These are phyloP conservation scores for Hormiphora californensis DNA, from an alignment of 37 sponge, comb jelly and placozoan genomes.

Conservation along the genomic window DNA sequence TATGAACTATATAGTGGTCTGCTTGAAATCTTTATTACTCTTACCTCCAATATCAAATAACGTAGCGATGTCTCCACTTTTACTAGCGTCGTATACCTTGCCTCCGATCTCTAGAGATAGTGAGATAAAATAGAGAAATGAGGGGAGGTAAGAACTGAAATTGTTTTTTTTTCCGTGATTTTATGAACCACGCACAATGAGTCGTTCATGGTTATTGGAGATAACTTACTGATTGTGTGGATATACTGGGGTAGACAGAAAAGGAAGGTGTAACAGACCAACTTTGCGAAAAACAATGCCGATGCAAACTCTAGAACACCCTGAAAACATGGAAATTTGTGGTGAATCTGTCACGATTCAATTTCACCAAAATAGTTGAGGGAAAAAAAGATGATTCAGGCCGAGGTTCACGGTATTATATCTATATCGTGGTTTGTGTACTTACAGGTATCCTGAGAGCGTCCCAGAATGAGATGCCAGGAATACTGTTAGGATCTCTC, in stretches of 20 bases:
- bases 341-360: no score
- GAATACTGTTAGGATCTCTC: conserved; percentile 28
- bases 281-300: conserved; percentile 82
- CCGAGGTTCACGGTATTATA: no score
- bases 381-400: no score
- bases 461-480: conserved; percentile 19
- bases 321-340: neutral
- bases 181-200: no score
- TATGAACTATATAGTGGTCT: no score
- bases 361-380: no score
- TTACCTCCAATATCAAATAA: conserved; percentile 40
- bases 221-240: conserved; percentile 10
- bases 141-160: no score
- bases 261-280: conserved; percentile 79
- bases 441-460: conserved; percentile 14
- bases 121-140: neutral
- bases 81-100: neutral
- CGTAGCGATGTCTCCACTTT: conserved; percentile 32
- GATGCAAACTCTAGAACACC: conserved; percentile 85
- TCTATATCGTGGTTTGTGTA: neutral
- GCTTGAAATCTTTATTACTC: no score
- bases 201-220: neutral
- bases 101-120: neutral
- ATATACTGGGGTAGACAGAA: conserved; percentile 82
- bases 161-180: no score